phyloP scores from a whole-genome alignment of 2,797 vertebrate genomes.

The Chaetophractus vellerosus region DNA sequence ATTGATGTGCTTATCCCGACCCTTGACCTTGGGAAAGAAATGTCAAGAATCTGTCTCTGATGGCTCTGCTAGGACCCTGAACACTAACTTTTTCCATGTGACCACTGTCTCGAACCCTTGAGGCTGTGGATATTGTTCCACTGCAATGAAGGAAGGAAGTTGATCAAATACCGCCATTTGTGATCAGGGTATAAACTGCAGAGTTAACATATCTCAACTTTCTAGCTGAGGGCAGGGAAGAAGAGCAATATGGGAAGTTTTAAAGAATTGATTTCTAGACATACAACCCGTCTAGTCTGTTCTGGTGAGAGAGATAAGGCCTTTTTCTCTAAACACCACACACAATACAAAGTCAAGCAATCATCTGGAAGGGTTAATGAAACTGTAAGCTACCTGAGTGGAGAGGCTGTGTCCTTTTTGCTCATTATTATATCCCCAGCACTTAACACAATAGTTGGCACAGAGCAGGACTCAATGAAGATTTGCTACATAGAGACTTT shows the following conservation, averaged over 20 bases:
- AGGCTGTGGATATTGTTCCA: neutral
- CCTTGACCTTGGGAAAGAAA: constrained; percentile 93
- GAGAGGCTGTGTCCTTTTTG: constrained; percentile 4
- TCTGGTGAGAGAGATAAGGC: neutral
- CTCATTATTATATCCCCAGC: neutral
- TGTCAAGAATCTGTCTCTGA: constrained; percentile 21
- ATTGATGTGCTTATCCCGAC: constrained; percentile 98
- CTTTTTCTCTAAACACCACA: constrained; percentile 13
- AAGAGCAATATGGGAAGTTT: neutral
- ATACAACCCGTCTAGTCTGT: neutral
- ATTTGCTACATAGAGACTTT: neutral
- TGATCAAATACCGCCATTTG: constrained; percentile 56
- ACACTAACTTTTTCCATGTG: constrained; percentile 17
- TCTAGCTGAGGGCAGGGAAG: constrained; percentile 14
- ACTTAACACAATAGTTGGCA: neutral
- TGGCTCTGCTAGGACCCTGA: constrained; percentile 44
- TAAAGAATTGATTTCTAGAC: neutral
- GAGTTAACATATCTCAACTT: constrained; percentile 29
- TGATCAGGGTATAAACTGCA: constrained; percentile 48
- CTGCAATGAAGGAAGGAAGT: constrained; percentile 53
- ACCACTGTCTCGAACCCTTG: constrained; percentile 2
- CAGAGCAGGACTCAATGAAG: neutral
- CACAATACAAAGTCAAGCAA: constrained; percentile 9
- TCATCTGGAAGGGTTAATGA: constrained; percentile 44
- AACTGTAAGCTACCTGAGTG: neutral